phyloP scores from a whole-genome alignment of 2,797 vertebrate species.

The Rhodeus uyekii region DNA sequence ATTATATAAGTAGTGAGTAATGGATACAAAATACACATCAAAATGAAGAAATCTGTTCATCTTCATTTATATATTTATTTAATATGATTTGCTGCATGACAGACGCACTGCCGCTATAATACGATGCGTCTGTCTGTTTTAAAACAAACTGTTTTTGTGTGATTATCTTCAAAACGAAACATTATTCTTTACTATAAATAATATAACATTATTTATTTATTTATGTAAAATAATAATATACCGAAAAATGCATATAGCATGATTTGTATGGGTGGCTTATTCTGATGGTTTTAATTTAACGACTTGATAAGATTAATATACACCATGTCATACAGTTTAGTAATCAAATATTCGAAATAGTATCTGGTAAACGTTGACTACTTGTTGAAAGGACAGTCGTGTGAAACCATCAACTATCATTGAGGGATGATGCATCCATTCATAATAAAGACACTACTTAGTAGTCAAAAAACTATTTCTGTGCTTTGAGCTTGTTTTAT shows the following conservation, averaged over 20 bases:
- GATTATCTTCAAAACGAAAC: background rate
- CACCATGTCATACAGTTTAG: background rate
- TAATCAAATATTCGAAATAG: background rate
- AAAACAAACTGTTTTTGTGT: background rate
- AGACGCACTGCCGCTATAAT: conserved; percentile 1
- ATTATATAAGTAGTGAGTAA: background rate
- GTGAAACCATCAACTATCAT: background rate
- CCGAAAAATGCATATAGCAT: background rate
- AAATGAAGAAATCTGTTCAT: background rate
- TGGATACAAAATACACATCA: background rate
- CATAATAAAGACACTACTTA: background rate
- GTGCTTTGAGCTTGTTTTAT: no score
- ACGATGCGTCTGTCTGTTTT: background rate
- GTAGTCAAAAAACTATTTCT: background rate
- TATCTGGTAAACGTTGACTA: background rate
- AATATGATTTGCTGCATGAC: background rate
- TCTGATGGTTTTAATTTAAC: background rate
- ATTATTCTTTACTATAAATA: background rate
- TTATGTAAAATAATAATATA: background rate
- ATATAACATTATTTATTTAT: background rate
- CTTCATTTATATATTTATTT: background rate
- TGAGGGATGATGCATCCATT: background rate
- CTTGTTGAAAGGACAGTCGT: conserved; percentile 14
- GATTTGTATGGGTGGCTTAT: background rate
- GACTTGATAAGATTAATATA: background rate